Conservation (phyloP, 2,888 invertebrate genomes). For the Tridacna crocea region DNA sequence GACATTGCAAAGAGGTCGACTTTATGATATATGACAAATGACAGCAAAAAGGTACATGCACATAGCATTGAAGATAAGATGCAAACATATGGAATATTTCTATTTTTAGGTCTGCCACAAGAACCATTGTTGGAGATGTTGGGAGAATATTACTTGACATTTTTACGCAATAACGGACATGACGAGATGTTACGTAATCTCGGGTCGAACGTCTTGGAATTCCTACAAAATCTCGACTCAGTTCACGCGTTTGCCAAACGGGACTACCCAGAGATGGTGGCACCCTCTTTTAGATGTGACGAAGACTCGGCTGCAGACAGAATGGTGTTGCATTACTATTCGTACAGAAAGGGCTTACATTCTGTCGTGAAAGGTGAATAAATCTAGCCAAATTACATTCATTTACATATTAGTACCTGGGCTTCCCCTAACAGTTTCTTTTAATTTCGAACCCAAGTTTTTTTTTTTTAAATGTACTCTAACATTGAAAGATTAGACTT, state of each 20-base stretch:
- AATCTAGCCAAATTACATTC: neutral
- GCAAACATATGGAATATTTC: too few relatives aligned
- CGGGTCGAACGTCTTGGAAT: constrained; percentile 72
- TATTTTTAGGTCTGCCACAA: constrained; percentile 60
- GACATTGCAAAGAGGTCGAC: too few relatives aligned
- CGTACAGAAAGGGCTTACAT: constrained; percentile 68
- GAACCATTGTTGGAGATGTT: constrained; percentile 69
- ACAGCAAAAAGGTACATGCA: too few relatives aligned
- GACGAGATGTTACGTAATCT: constrained; percentile 74
- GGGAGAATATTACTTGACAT: constrained; percentile 72
- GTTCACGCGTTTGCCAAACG: constrained; percentile 70
- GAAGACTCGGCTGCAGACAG: constrained; percentile 69
- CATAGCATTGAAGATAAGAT: too few relatives aligned
- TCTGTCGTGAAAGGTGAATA: constrained; percentile 69
- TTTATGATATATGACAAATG: too few relatives aligned
- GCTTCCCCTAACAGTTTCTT: too few relatives aligned
- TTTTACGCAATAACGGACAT: constrained; percentile 67
- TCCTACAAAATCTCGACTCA: constrained; percentile 76
- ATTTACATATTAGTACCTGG: neutral
- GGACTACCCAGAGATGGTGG: constrained; percentile 72
- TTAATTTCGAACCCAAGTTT: too few relatives aligned
- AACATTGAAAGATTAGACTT: too few relatives aligned
- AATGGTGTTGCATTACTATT: constrained; percentile 77
- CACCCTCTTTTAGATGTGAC: constrained; percentile 77
- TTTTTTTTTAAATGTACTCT: too few relatives aligned